Evolutionary conservation across 2,888 invertebrate species (phyloP).

Genomic region (Prenolepis imparis): DNA sequence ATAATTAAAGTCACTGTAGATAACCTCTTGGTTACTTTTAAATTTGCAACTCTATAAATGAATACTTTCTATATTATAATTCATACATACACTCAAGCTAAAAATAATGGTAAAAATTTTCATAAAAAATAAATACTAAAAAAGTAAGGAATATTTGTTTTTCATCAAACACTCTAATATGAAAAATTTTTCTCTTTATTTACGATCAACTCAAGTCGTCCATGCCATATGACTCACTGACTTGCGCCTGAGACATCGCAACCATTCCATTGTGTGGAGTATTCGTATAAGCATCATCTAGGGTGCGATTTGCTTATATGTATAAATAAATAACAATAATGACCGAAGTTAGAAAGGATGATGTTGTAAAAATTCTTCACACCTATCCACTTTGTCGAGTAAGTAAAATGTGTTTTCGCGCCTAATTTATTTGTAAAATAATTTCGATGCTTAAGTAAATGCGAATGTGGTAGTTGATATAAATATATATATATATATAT

Average conservation of each 20-base stretch:
- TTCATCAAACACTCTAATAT: not conserved
- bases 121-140: not conserved
- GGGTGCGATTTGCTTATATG: conserved; percentile 50
- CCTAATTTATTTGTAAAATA: not conserved
- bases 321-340: conserved; percentile 67
- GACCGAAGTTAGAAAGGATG: conserved; percentile 86
- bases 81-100: not conserved
- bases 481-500: not conserved
- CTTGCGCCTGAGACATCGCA: conserved; percentile 69
- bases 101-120: conserved; percentile 35
- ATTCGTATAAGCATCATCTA: conserved; percentile 26
- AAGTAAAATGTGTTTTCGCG: conserved; percentile 76
- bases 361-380: conserved; percentile 86
- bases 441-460: not conserved
- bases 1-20: not conserved
- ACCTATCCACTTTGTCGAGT: conserved; percentile 89
- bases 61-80: not conserved
- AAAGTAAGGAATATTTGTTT: not conserved
- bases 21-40: conserved; percentile 23
- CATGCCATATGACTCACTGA: conserved; percentile 47
- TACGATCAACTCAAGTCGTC: not conserved
- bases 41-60: not conserved
- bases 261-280: conserved; percentile 45
- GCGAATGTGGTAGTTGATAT: conserved; percentile 48
- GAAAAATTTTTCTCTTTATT: not conserved